Base-by-base conservation (phyloP, 1,140 invertebrate genomes). In the Lordiphosa stackelbergi region DNA sequence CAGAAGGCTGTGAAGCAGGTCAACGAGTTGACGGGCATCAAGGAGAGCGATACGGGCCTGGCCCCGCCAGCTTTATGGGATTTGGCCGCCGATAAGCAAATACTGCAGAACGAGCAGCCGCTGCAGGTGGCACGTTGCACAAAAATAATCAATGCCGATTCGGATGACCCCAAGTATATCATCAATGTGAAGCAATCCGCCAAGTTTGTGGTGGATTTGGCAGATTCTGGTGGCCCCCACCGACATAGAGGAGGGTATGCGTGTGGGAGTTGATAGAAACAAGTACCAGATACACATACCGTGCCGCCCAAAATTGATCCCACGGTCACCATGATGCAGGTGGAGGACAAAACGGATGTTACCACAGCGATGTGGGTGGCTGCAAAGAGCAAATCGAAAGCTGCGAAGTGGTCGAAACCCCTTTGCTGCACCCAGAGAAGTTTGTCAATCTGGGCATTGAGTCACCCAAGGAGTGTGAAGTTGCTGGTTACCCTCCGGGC, bases 131-230 rank as follows among this genome's bases (percentile, higher is more conserved):
- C 98, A 2, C 91, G 98, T 74, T 99, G 98, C 86, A 99, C 98
- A 11, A 99, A 99, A 90, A 99, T 99, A 65, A 99, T 99, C 60
- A 98, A 98, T 89, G 96, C 96, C 2, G 98, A 99, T 81, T 95
- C 96, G 2, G 97, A 99, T 87, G 97, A 99, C 89, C 95, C 98
- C 0, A 99, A 99, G 88, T 99, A 99, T 83, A 99, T 99, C 51
- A 99, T 99, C 63, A 99, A 99, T 90, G 98, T 99, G 0, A 99
- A 99, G 88, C 98, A 99, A 87, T 99, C 99, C 92, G 98, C 98
- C 5, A 99, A 99, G 86, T 99, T 99, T 92, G 98, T 99, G 5
- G 98, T 99, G 8, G 98, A 99, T 89, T 88, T 99, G 36, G 98
- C 97, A 28, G 98, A 99, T 90, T 97, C 97, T n/a, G 8, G 98